phyloP scores from a whole-genome alignment of 2,888 invertebrate species.

The Volucella inanis region DNA sequence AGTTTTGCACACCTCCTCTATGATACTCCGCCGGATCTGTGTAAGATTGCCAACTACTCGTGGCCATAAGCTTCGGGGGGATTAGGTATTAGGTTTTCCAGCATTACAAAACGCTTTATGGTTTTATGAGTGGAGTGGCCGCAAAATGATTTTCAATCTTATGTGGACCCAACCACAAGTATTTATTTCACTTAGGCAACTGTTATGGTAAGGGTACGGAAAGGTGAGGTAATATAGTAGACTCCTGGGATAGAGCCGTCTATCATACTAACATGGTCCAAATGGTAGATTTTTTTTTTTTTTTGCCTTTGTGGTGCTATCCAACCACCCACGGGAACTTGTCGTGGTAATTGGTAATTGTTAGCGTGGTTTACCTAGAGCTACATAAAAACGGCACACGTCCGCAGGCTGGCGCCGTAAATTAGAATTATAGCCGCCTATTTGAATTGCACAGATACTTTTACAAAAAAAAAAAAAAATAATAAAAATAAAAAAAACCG shows the following conservation, averaged over 20 bases:
- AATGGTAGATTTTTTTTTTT: conserved; percentile 30
- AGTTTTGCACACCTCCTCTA: conserved; percentile 23
- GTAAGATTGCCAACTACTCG: neutral
- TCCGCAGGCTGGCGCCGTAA: conserved; percentile 62
- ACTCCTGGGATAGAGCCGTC: too few species aligned
- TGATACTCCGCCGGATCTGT: neutral
- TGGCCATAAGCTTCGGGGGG: neutral
- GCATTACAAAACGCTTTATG: conserved; percentile 15
- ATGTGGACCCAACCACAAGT: conserved; percentile 14
- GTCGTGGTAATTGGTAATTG: conserved; percentile 14
- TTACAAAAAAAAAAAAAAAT: neutral
- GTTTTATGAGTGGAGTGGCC: conserved; percentile 21
- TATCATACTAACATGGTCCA: conserved; percentile 30
- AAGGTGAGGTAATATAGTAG: too few species aligned
- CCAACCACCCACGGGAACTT: conserved; percentile 34
- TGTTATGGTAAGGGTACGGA: too few species aligned
- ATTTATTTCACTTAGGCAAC: conserved; percentile 46
- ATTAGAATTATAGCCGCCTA: conserved; percentile 67
- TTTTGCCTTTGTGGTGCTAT: conserved; percentile 37
- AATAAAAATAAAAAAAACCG: neutral
- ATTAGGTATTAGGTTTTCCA: conserved; percentile 24
- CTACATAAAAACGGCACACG: conserved; percentile 40
- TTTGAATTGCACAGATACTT: conserved; percentile 6
- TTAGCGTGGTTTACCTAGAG: neutral
- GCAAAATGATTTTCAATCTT: conserved; percentile 43